A percentile compares a stretch with the other conserved stretches of the same genome.
These are phyloP conservation scores for Masticophis lateralis DNA, from an alignment of 2,797 vertebrate species.

Conservation along the genomic window DNA sequence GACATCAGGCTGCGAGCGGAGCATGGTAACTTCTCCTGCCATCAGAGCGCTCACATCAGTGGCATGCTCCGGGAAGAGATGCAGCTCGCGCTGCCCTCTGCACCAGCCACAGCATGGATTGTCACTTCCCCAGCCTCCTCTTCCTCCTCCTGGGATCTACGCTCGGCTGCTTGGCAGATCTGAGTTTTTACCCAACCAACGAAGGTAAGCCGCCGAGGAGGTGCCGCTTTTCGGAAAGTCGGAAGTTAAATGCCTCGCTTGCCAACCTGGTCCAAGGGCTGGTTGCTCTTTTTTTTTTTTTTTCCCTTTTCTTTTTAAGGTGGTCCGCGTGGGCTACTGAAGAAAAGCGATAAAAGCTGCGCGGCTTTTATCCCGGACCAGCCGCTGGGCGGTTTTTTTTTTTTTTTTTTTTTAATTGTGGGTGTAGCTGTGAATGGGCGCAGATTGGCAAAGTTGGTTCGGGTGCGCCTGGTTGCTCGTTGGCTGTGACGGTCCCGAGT, in stretches of 20 bases:
- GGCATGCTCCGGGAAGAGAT: constrained; percentile 91
- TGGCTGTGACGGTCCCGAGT: not conserved
- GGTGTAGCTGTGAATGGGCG: not conserved
- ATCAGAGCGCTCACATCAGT: constrained; percentile 80
- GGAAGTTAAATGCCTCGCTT: not conserved
- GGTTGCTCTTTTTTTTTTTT: not conserved
- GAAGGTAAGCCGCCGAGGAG: constrained; percentile 83
- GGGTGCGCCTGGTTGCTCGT: not conserved
- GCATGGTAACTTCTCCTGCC: constrained; percentile 79
- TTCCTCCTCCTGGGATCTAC: constrained; percentile 73
- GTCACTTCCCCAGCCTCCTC: constrained; percentile 73
- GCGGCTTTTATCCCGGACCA: not conserved
- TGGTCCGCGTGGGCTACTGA: not conserved
- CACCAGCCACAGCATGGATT: constrained; percentile 88
- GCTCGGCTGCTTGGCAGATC: constrained; percentile 68
- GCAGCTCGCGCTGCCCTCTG: constrained; percentile 83
- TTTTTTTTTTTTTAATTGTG: not conserved
- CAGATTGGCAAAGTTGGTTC: constrained; percentile 37
- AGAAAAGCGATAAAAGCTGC: not conserved
- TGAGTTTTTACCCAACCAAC: constrained; percentile 80
- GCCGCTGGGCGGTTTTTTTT: not conserved
- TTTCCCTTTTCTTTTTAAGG: not conserved
- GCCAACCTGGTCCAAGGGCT: too few relatives aligned
- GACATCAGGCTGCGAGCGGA: constrained; percentile 80
- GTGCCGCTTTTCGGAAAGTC: not conserved